phyloP scores from a whole-genome alignment of 2,888 invertebrate species.

The Cerastoderma edule region DNA sequence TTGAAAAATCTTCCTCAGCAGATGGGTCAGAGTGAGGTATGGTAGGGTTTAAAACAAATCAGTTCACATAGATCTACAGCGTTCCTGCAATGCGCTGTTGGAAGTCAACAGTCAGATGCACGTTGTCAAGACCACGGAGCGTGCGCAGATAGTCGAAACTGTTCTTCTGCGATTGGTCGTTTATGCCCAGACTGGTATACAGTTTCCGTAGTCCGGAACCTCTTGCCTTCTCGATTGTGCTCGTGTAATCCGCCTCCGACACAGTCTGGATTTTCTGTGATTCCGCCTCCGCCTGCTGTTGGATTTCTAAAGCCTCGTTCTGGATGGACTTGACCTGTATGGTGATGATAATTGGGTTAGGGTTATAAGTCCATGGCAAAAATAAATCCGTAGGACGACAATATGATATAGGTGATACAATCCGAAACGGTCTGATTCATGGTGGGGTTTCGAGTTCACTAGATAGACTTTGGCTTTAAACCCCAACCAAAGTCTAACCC shows the following conservation, averaged over 20 bases:
- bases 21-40: neutral
- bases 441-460: too few species aligned
- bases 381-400: too few species aligned
- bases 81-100: conserved; percentile 71
- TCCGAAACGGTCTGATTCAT: too few species aligned
- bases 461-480: too few species aligned
- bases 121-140: conserved; percentile 68
- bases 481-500: too few species aligned
- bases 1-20: too few species aligned
- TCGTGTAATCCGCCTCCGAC: conserved; percentile 72
- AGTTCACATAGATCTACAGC: too few species aligned
- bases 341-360: too few species aligned
- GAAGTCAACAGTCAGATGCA: conserved; percentile 78
- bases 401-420: too few species aligned
- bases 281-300: conserved; percentile 67
- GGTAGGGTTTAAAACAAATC: too few species aligned
- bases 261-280: conserved; percentile 59
- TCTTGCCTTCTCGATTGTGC: conserved; percentile 72
- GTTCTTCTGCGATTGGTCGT: conserved; percentile 68
- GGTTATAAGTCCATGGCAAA: too few species aligned
- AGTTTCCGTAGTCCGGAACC: conserved; percentile 70
- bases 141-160: conserved; percentile 79
- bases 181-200: conserved; percentile 68
- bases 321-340: conserved; percentile 69
- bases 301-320: conserved; percentile 72